Conservation (phyloP, 2,797 vertebrate species). For the Discoglossus pictus region DNA sequence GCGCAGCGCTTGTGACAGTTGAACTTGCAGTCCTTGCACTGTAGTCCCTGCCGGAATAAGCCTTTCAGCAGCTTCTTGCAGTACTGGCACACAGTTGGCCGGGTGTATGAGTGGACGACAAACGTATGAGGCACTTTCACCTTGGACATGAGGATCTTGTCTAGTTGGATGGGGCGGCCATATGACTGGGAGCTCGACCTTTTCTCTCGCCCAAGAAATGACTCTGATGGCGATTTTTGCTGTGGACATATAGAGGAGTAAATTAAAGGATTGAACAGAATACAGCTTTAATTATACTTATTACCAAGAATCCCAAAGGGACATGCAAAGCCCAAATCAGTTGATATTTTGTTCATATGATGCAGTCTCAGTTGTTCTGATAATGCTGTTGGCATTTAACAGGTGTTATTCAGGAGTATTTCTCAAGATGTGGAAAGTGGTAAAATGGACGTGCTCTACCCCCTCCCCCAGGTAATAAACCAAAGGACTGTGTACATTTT, state of each 20-base stretch:
- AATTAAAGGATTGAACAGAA: background rate
- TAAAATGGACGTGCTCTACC: too few species aligned
- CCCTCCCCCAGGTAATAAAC: too few species aligned
- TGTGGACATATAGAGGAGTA: conserved; percentile 54
- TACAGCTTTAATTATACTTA: too few species aligned
- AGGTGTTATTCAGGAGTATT: too few species aligned
- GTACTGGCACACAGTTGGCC: conserved; percentile 94
- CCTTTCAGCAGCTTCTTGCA: conserved; percentile 98
- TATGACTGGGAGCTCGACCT: conserved; percentile 91
- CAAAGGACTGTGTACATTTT: too few species aligned
- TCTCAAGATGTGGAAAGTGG: too few species aligned
- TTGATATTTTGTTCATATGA: too few species aligned
- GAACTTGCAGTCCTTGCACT: conserved; percentile 97
- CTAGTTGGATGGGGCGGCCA: conserved; percentile 90
- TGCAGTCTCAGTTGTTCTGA: too few species aligned
- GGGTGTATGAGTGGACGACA: conserved; percentile 93
- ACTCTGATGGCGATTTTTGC: conserved; percentile 87
- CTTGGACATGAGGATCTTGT: conserved; percentile 92
- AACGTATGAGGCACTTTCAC: conserved; percentile 97
- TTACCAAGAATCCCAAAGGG: too few species aligned
- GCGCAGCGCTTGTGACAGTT: conserved; percentile 98
- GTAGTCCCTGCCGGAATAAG: conserved; percentile 91
- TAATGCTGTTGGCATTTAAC: too few species aligned
- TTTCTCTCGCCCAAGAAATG: conserved; percentile 85
- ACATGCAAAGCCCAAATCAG: too few species aligned